These are phyloP conservation scores for Olivierus martensii DNA, from an alignment of 1,140 invertebrate species.

Conservation along the genomic window DNA sequence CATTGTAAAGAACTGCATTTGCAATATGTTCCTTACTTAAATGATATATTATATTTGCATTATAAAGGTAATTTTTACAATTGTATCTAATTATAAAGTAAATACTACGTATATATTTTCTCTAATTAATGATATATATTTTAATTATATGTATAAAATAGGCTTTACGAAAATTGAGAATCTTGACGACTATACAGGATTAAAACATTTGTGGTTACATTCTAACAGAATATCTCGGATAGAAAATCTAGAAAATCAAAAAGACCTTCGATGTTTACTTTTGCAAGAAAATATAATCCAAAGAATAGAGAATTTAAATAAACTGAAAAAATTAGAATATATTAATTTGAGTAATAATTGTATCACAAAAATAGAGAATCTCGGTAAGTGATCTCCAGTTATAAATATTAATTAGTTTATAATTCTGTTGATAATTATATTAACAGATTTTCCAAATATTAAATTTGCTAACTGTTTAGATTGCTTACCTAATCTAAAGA, in stretches of 20 bases:
- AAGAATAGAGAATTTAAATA: constrained; percentile 70
- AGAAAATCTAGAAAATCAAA: constrained; percentile 64
- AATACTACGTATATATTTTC: too few species aligned
- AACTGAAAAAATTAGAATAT: constrained; percentile 54
- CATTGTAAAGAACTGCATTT: too few species aligned
- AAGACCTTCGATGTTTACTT: constrained; percentile 61
- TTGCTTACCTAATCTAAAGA: constrained; percentile 49
- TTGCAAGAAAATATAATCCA: constrained; percentile 76
- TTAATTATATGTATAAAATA: constrained; percentile 23
- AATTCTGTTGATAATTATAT: not conserved
- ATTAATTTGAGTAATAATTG: constrained; percentile 77
- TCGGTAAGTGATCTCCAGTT: constrained; percentile 38
- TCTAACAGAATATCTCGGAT: constrained; percentile 76
- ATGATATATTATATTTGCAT: too few species aligned
- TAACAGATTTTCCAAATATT: constrained; percentile 17
- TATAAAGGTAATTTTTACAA: too few species aligned
- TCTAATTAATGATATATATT: too few species aligned
- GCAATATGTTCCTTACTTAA: too few species aligned
- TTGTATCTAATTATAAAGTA: too few species aligned
- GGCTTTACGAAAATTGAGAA: constrained; percentile 77
- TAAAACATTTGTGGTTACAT: constrained; percentile 85
- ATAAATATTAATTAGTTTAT: not conserved
- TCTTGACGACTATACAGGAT: constrained; percentile 78
- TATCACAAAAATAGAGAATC: constrained; percentile 68
- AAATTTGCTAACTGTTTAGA: too few species aligned